Percentiles rank a stretch among this genome's conserved stretches.
Evolutionary conservation across 2,113 vertebrate genomes (phyloP).

Genomic region (Xiphophorus couchianus): DNA sequence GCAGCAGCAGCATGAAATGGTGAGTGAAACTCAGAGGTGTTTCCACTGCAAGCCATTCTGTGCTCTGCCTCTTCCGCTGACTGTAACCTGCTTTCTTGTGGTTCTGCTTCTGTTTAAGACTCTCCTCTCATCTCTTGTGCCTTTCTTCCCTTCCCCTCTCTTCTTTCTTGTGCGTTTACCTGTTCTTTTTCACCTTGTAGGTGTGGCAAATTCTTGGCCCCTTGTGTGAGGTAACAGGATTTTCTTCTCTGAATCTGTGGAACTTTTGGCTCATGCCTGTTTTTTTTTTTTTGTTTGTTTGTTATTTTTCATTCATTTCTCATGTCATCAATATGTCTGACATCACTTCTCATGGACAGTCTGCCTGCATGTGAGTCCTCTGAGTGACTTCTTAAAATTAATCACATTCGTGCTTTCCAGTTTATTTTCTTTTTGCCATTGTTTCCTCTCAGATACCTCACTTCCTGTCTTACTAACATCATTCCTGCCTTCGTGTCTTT

Average conservation of each 20-base stretch:
- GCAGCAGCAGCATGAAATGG: slow-evolving; percentile 93
- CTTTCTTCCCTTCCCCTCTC: background rate
- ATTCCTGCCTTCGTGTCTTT: background rate
- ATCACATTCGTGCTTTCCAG: background rate
- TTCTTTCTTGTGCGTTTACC: slow-evolving; percentile 26
- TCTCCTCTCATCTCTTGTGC: background rate
- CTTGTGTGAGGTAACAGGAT: slow-evolving; percentile 90
- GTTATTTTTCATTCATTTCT: background rate
- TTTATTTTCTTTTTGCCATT: background rate
- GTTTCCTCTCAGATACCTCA: background rate
- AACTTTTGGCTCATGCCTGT: background rate
- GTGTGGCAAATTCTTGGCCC: slow-evolving; percentile 91
- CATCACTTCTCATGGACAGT: slow-evolving; percentile 38
- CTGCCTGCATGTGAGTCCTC: slow-evolving; percentile 63
- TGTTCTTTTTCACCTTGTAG: slow-evolving; percentile 78
- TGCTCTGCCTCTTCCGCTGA: slow-evolving; percentile 5
- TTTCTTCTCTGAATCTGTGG: slow-evolving; percentile 1
- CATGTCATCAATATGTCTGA: slow-evolving; percentile 24
- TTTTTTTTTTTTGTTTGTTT: background rate
- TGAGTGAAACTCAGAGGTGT: slow-evolving; percentile 47
- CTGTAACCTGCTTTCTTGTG: background rate
- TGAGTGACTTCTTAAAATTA: slow-evolving; percentile 7
- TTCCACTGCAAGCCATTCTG: background rate
- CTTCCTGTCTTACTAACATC: background rate
- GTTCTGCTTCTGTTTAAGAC: slow-evolving; percentile 41